Percentiles rank a stretch among this genome's conserved stretches.
Conservation (phyloP, 1,140 invertebrate genomes). For the Heliconius congener region DNA sequence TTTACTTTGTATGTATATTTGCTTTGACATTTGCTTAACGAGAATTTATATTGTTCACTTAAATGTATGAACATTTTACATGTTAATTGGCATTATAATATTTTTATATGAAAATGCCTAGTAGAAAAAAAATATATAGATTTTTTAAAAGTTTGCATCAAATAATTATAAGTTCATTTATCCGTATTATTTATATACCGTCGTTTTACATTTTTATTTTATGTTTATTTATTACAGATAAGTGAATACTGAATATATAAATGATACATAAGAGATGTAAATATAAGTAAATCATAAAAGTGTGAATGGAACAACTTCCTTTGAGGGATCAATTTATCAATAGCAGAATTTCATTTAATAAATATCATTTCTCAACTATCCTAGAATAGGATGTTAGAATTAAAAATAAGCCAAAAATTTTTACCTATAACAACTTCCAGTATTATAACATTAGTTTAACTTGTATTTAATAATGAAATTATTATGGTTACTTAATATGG, state of each 20-base stretch:
- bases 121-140: no score
- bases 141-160: no score
- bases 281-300: constrained; percentile 28
- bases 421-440: constrained; percentile 18
- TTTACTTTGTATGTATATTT: constrained; percentile 33
- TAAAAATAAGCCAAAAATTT: constrained; percentile 27
- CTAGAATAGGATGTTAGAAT: constrained; percentile 22
- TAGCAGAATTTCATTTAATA: constrained; percentile 33
- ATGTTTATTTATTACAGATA: constrained; percentile 18
- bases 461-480: constrained; percentile 17
- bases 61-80: background rate
- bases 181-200: no score
- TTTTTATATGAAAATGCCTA: background rate
- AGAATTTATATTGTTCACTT: background rate
- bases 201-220: background rate
- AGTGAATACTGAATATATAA: constrained; percentile 12
- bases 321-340: constrained; percentile 70
- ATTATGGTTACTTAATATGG: constrained; percentile 46
- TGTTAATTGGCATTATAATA: background rate
- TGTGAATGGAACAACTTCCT: constrained; percentile 54
- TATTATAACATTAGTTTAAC: constrained; percentile 7
- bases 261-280: constrained; percentile 38
- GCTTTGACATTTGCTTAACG: background rate
- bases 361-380: constrained; percentile 19
- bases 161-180: no score